Conservation (phyloP, 2,888 invertebrate genomes). For the Agrochola lota region DNA sequence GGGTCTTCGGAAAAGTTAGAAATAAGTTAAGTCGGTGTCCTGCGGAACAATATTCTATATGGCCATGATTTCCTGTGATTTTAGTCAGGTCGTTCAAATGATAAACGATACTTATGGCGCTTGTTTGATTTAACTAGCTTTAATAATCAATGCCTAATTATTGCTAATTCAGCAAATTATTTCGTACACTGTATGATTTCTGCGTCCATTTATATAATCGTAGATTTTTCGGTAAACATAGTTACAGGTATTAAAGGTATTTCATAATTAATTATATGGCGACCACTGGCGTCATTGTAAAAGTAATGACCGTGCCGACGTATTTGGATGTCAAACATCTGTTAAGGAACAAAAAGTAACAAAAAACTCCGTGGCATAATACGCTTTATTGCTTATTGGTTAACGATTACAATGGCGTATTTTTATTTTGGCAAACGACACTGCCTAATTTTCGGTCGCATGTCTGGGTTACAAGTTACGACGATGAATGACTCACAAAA, state of each 20-base stretch:
- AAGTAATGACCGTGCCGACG: slow-evolving; percentile 39
- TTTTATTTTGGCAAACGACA: slow-evolving; percentile 53
- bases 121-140: not conserved
- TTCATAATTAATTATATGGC: slow-evolving; percentile 24
- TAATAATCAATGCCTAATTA: not conserved
- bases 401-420: slow-evolving; percentile 48
- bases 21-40: not conserved
- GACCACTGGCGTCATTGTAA: slow-evolving; percentile 31
- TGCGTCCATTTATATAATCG: not conserved
- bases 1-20: not conserved
- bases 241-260: not conserved
- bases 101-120: no score
- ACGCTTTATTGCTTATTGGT: slow-evolving; percentile 27
- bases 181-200: slow-evolving; percentile 24
- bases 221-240: not conserved
- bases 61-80: no score
- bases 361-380: slow-evolving; percentile 31
- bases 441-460: slow-evolving; percentile 32
- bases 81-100: no score
- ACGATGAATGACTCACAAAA: slow-evolving; percentile 62
- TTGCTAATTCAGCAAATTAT: not conserved
- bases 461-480: slow-evolving; percentile 53
- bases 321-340: slow-evolving; percentile 43
- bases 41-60: no score
- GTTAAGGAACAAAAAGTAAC: slow-evolving; percentile 25